Evolutionary conservation across 2,888 invertebrate genomes (phyloP).

Genomic region (Lithodes maja): DNA sequence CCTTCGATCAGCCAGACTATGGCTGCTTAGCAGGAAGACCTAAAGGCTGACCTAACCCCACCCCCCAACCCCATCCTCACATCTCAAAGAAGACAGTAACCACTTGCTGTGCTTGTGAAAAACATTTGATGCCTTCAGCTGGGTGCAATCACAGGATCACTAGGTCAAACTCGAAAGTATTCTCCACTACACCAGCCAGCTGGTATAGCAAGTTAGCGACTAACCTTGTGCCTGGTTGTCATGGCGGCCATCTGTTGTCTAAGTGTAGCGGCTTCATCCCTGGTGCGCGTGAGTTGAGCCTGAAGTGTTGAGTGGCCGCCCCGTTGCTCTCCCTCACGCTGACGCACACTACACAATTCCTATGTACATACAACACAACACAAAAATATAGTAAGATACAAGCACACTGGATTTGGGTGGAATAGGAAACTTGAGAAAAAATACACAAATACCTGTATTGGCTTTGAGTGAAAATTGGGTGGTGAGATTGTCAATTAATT

Average conservation of each 20-base stretch:
- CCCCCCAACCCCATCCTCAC: too few relatives aligned
- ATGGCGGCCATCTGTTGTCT: constrained; percentile 21
- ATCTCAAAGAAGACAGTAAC: too few relatives aligned
- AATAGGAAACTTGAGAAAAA: not conserved
- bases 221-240: constrained; percentile 39
- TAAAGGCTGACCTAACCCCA: too few relatives aligned
- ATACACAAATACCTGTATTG: not conserved
- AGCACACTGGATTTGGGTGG: not conserved
- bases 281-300: constrained; percentile 40
- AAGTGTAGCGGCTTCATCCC: constrained; percentile 16
- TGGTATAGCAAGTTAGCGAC: not conserved
- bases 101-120: too few relatives aligned
- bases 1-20: too few relatives aligned
- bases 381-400: too few relatives aligned
- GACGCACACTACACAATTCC: constrained; percentile 23
- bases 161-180: too few relatives aligned
- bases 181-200: too few relatives aligned
- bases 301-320: constrained; percentile 18
- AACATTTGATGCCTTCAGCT: too few relatives aligned
- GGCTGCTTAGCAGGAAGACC: too few relatives aligned
- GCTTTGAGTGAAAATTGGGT: not conserved
- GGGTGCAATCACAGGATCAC: too few relatives aligned
- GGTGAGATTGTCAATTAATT: not conserved
- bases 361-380: not conserved
- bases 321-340: constrained; percentile 24